Evolutionary conservation across 2,797 vertebrate species (phyloP).

Genomic region (Erpetoichthys calabaricus): DNA sequence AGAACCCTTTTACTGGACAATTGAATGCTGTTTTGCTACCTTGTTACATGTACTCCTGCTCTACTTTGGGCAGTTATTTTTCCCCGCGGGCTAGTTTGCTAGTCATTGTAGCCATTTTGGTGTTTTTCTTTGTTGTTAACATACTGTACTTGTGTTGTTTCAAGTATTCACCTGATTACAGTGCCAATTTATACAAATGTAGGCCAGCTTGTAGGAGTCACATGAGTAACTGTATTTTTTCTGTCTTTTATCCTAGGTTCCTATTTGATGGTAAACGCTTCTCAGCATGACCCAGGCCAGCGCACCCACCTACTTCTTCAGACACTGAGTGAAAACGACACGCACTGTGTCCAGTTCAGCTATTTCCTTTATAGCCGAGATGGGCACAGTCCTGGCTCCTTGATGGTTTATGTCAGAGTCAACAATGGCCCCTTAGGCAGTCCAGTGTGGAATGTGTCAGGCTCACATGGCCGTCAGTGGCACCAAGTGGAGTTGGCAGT

Average conservation of each 20-base stretch:
- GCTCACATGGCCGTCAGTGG: constrained; percentile 79
- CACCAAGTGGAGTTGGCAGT: constrained; percentile 85
- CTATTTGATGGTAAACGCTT: constrained; percentile 88
- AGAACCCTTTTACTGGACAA: no score
- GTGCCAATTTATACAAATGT: no score
- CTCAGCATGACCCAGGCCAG: constrained; percentile 69
- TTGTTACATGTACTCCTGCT: no score
- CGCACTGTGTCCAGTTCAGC: constrained; percentile 94
- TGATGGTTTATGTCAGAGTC: constrained; percentile 71
- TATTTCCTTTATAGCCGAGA: constrained; percentile 87
- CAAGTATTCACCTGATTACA: no score
- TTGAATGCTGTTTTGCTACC: no score
- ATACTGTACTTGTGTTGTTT: no score
- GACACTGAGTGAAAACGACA: constrained; percentile 85
- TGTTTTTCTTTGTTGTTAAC: no score
- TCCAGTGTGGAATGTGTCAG: constrained; percentile 72
- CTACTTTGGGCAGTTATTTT: no score
- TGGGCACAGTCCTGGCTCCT: constrained; percentile 73
- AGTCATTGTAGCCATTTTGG: no score
- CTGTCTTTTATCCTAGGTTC: constrained; percentile 50
- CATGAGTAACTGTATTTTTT: neutral
- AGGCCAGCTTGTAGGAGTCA: no score
- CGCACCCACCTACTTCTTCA: constrained; percentile 71
- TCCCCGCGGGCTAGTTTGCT: no score
- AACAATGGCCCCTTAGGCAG: constrained; percentile 72